phyloP scores from a whole-genome alignment of 2,113 vertebrate species.

The Aspiorhynchus laticeps region DNA sequence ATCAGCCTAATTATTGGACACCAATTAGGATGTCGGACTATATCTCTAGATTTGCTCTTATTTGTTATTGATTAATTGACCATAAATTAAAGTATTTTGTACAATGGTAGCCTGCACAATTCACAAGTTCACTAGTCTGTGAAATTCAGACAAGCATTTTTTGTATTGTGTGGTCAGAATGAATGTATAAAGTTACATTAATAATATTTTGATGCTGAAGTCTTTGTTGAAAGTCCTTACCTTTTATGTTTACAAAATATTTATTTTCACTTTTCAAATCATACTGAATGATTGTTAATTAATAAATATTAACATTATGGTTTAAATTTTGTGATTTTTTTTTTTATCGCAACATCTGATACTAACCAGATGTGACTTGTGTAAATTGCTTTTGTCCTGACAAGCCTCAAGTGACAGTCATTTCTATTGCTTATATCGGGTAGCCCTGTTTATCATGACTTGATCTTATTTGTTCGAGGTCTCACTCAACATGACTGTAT shows the following conservation, averaged over 20 bases:
- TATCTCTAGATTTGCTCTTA: not conserved
- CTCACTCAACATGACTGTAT: not conserved
- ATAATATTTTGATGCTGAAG: not conserved
- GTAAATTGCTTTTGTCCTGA: not conserved
- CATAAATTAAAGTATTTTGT: not conserved
- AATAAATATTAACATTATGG: not conserved
- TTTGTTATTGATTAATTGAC: not conserved
- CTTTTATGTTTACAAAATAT: not conserved
- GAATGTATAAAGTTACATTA: not conserved
- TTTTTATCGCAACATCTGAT: not conserved
- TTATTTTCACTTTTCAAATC: not conserved
- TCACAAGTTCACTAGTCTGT: not conserved
- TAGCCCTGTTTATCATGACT: not conserved
- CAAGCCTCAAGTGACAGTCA: not conserved
- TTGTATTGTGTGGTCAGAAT: not conserved
- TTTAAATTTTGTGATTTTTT: not conserved
- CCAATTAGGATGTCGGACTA: not conserved
- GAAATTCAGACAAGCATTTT: not conserved
- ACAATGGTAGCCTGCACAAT: not conserved
- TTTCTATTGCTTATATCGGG: not conserved
- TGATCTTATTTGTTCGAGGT: not conserved
- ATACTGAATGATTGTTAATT: not conserved
- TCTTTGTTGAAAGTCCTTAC: not conserved
- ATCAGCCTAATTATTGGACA: not conserved
- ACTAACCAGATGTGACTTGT: not conserved